Evolutionary conservation across 2,797 vertebrate genomes (phyloP), one percentile per base, ranked within the genome.

Genomic region (Diceros bicornis): DNA sequence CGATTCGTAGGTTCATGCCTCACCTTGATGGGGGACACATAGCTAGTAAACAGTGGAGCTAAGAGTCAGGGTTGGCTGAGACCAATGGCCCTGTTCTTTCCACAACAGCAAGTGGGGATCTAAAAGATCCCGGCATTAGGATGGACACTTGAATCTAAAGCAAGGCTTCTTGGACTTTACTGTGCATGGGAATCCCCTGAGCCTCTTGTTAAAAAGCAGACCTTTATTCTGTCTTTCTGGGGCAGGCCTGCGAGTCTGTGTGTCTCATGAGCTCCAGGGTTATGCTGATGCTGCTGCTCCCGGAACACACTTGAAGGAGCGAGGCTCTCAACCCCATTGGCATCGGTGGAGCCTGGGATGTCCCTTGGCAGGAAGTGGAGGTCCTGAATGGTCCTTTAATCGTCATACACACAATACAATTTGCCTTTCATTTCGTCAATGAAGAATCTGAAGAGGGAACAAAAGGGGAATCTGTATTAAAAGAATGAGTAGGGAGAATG

Each of bases 371-470:
- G 68, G 74, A 94, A 90, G 75, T 68, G 18, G 86, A 87, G 25
- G 55, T 90, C 47, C 62, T 37, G 62, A 93, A 87, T 61, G 11
- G 37, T 20, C 81, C 72, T 95, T 84, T 57, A 74, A 66, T 75
- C 13, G 72, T 61, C 57, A 71, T 23, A 20, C 55, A 55, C 29
- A 74, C 17, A 90, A 4, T 29, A 68, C 25, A 92, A 50, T 62
- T 77, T 72, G 37, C 34, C 50, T 96, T 94, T 92, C 79, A 82
- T 86, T 92, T 77, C 94, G 79, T 61, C 62, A 55, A 23, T 79
- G 75, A 92, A 86, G 52, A 91, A 93, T 52, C 74, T 32, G n/a
- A 93, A 72, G 25, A 71, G n/a, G 32, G 37, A 97, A 83, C 57
- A 64, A 68, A 82, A 82, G 23, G 27, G 14, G 59, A 92, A 83